Conservation (phyloP, 2,797 vertebrate genomes). For the Anguilla pacifica region DNA sequence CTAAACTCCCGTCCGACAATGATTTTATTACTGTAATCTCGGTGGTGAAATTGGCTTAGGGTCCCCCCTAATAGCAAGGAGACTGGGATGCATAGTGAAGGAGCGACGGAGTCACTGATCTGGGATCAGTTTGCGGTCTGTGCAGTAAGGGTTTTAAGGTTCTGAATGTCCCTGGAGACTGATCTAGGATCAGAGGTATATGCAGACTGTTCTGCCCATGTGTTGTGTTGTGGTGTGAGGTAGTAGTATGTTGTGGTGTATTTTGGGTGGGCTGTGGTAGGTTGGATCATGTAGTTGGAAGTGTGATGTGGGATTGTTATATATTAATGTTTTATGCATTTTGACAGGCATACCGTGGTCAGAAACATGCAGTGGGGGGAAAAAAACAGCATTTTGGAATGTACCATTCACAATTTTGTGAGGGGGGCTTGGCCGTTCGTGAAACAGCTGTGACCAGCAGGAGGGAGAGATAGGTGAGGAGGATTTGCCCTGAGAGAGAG, state of each 20-base stretch:
- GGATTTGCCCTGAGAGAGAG: not conserved
- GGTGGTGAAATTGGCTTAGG: conserved; percentile 63
- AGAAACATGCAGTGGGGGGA: not conserved
- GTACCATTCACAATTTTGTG: not conserved
- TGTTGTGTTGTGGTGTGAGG: not conserved
- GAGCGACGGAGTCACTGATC: not conserved
- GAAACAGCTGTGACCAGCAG: not conserved
- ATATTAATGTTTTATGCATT: not conserved
- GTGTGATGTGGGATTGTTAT: not conserved
- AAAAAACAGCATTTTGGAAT: not conserved
- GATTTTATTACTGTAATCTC: conserved; percentile 69
- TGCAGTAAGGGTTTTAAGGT: not conserved
- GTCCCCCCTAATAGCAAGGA: not conserved
- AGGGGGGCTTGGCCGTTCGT: not conserved
- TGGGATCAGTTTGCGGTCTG: not conserved
- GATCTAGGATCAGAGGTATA: no score
- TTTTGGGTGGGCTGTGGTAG: not conserved
- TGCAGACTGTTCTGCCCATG: not conserved
- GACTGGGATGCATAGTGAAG: not conserved
- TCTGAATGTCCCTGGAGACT: not conserved
- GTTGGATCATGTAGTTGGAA: not conserved
- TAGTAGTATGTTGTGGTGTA: not conserved
- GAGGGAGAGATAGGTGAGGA: not conserved
- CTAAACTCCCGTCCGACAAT: conserved; percentile 57
- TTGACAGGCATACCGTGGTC: not conserved